Conservation (phyloP, 2,113 vertebrate genomes). For the Rhodinocichla rosea region DNA sequence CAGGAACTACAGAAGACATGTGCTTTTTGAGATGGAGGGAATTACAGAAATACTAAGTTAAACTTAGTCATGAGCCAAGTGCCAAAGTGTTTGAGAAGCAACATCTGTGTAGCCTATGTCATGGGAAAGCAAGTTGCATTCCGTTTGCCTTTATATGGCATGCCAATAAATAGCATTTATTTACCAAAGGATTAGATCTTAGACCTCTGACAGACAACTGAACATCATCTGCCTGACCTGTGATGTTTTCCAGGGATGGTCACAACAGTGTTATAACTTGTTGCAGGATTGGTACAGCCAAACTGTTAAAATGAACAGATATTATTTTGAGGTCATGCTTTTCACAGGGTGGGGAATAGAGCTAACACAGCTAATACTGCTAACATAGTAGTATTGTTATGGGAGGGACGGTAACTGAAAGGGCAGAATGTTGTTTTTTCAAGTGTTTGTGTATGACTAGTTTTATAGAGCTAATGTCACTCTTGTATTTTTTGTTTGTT, state of each 20-base stretch:
- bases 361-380: background rate
- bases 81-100: slow-evolving; percentile 1
- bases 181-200: background rate
- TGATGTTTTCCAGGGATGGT: background rate
- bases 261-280: background rate
- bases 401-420: background rate
- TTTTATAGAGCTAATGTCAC: background rate
- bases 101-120: background rate
- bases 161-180: slow-evolving; percentile 26
- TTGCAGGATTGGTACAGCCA: background rate
- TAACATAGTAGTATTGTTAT: background rate
- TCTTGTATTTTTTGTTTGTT: background rate
- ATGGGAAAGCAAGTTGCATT: slow-evolving; percentile 7
- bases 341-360: background rate
- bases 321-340: background rate
- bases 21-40: background rate
- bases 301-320: background rate
- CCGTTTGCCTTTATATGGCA: background rate
- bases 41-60: background rate
- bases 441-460: background rate
- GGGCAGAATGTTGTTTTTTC: background rate
- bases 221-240: background rate
- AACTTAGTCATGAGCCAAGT: background rate
- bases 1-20: background rate
- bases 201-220: background rate